These are phyloP conservation scores for Merops nubicus DNA, from an alignment of 2,113 vertebrate genomes.

Conservation along the genomic window DNA sequence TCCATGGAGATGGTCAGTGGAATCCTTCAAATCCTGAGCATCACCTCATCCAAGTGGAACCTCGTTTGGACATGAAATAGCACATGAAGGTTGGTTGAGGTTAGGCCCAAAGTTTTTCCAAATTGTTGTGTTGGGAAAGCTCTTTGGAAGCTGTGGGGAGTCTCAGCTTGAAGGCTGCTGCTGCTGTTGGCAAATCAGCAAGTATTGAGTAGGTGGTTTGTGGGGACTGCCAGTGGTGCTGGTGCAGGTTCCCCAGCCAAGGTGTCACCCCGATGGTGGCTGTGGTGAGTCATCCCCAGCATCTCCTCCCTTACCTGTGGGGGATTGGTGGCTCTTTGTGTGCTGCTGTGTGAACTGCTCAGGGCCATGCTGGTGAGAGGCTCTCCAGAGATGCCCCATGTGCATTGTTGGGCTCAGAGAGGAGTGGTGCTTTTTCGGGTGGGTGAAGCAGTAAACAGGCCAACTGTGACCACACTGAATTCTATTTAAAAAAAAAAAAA, in stretches of 20 bases:
- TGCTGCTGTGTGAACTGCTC: not conserved
- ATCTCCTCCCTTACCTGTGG: not conserved
- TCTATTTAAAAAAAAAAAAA: not conserved
- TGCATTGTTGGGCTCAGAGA: not conserved
- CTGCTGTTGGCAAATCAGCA: not conserved
- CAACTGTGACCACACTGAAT: not conserved
- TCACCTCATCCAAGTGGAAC: not conserved
- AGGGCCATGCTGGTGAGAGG: accelerated
- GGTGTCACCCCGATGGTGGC: accelerated
- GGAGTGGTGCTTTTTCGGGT: accelerated
- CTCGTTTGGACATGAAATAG: not conserved
- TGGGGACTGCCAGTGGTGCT: accelerated
- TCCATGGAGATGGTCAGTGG: not conserved
- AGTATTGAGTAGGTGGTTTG: not conserved
- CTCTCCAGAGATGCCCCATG: not conserved
- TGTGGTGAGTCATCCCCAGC: not conserved
- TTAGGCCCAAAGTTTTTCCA: not conserved
- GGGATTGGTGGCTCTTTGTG: accelerated
- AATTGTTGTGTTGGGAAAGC: not conserved
- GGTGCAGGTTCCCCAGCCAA: accelerated
- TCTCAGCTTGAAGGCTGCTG: not conserved
- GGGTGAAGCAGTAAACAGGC: not conserved
- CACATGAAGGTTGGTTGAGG: not conserved
- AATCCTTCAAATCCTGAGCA: not conserved
- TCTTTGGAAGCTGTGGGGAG: not conserved